Evolutionary conservation across 2,797 vertebrate species (phyloP), one percentile per base, ranked within the genome.

Genomic region (Sardinella longiceps): DNA sequence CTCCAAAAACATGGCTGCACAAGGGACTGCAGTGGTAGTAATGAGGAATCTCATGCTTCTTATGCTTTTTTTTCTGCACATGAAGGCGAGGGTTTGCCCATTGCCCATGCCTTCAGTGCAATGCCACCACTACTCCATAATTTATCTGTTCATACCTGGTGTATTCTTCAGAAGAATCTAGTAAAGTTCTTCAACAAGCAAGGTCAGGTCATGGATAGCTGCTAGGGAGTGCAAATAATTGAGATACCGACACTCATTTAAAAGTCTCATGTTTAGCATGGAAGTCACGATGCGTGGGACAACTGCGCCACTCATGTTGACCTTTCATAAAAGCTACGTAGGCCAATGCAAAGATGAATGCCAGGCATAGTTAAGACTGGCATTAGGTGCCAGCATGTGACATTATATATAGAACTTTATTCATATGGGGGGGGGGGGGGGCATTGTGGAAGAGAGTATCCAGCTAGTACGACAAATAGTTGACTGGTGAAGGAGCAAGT

Each of bases 301-400:
- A 43, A 43, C 70, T 10, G 70, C 70, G 43, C 33, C 70, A 43
- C 9, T 77, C n/a, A 43, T 77, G 70, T 43, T 77, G 70, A 39
- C 70, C 70, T 77, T 77, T 43, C 28, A 43, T 39, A 77, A 77
- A 77, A 43, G 70, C 70, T 77, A 43, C 70, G 43, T 18, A 5
- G 70, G 70, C 70, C 37, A 7, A 77, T 43, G 70, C 37, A 77
- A 77, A 39, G 37, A 23, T 33, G 43, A 74, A 77, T 77, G 70
- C 18, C 70, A 77, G 33, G 20, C 70, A 6, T 77, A 43, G 70
- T 39, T 33, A 74, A 74, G 18, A 37, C 66, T 33, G 14, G 33
- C 66, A 74, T 74, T 37, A 37, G 66, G 70, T 77, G 66, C 70
- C 70, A 77, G 39, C 37, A 23, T 23, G 30, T 77, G 37, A 77